Conservation (phyloP, 2,113 vertebrate genomes). For the Polyodon spathula region DNA sequence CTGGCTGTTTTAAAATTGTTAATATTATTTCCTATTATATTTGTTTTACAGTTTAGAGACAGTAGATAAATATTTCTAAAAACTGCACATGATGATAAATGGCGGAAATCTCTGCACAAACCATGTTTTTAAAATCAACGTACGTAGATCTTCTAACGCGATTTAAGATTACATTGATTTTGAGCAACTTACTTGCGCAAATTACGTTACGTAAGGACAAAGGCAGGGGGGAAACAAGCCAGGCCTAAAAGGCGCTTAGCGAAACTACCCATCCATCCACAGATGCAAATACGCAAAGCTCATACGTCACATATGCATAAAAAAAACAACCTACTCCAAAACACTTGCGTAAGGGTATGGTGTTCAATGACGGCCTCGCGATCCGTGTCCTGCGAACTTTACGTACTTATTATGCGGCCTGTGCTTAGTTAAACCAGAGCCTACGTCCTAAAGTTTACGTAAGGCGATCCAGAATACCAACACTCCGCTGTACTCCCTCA, state of each 20-base stretch:
- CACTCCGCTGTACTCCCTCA: conserved; percentile 37
- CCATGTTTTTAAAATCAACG: conserved; percentile 1
- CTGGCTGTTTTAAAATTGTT: too few relatives aligned
- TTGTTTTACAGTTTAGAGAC: background rate
- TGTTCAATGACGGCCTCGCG: conserved; percentile 10
- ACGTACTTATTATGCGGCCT: conserved; percentile 5
- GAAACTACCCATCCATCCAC: conserved; percentile 16
- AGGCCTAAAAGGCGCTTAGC: background rate
- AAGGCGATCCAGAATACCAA: conserved; percentile 63
- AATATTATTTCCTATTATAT: too few relatives aligned
- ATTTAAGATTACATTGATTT: background rate
- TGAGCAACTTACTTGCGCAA: background rate
- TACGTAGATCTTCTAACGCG: conserved; percentile 1
- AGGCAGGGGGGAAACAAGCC: background rate
- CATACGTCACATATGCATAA: conserved; percentile 17
- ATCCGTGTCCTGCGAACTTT: conserved; percentile 14
- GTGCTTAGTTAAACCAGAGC: background rate
- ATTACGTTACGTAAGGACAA: conserved; percentile 5
- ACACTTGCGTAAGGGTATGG: conserved; percentile 12
- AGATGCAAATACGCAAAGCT: conserved; percentile 19
- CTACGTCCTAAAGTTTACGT: conserved; percentile 50
- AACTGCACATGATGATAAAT: conserved; percentile 1
- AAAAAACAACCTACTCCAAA: conserved; percentile 1
- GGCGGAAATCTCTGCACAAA: conserved; percentile 3
- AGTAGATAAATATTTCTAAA: background rate